A percentile compares a stretch with the other conserved stretches of the same genome.
phyloP scores from a whole-genome alignment of 2,888 invertebrate species.

The Scaptomyza tumidula region DNA sequence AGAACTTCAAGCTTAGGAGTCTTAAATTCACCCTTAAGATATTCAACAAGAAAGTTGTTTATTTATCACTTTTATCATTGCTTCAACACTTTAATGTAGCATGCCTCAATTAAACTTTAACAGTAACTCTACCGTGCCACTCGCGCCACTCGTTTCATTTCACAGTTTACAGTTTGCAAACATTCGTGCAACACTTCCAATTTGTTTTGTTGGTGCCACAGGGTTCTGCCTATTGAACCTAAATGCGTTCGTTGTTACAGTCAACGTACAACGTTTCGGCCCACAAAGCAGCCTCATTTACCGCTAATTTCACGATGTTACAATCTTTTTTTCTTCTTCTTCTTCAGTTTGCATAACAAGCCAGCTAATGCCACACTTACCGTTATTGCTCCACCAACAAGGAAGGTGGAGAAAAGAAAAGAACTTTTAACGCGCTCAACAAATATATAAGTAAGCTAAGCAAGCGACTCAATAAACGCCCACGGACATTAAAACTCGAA shows the following conservation, averaged over 20 bases:
- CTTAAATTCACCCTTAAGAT: no score
- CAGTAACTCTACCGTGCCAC: neutral
- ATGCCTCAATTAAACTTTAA: slow-evolving; percentile 15
- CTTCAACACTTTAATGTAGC: slow-evolving; percentile 10
- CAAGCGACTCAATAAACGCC: slow-evolving; percentile 64
- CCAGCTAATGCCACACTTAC: slow-evolving; percentile 71
- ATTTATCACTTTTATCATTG: no score
- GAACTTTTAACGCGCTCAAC: slow-evolving; percentile 32
- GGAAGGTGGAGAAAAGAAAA: slow-evolving; percentile 36
- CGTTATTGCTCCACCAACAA: slow-evolving; percentile 61
- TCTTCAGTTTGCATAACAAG: slow-evolving; percentile 52
- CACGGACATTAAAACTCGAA: slow-evolving; percentile 24
- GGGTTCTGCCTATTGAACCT: slow-evolving; percentile 56
- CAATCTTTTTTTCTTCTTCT: slow-evolving; percentile 51
- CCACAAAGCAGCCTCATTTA: slow-evolving; percentile 76
- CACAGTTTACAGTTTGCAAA: slow-evolving; percentile 66
- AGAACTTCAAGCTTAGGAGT: no score
- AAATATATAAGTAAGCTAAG: slow-evolving; percentile 52
- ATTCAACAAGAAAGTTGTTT: no score
- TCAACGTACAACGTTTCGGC: slow-evolving; percentile 41
- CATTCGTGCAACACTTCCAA: slow-evolving; percentile 20
- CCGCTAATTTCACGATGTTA: slow-evolving; percentile 69
- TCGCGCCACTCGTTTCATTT: slow-evolving; percentile 42
- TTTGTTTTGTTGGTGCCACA: neutral
- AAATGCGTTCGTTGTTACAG: slow-evolving; percentile 38